Base-by-base conservation (phyloP, 2,888 invertebrate species). In the Eupithecia subfuscata region DNA sequence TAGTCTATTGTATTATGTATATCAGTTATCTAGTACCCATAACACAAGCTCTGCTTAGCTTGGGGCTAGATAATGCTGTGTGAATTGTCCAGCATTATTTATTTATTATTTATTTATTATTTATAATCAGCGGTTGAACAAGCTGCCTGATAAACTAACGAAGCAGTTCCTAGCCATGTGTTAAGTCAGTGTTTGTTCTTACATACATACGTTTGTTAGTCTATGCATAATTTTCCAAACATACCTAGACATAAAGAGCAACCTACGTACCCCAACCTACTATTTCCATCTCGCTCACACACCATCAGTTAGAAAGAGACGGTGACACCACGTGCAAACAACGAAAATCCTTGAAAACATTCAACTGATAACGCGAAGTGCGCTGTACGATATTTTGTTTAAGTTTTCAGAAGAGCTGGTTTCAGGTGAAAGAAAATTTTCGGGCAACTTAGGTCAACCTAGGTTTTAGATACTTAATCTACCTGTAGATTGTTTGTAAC, bases 371-470 rank as follows among this genome's bases (percentile, higher is more conserved):
- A 60, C 22, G 22, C 2, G 22, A 25, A 60, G 12, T 60, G 25
- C 14, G 60, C 11, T 22, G 60, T 22, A 12, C 60, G 60, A 14
- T 60, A 25, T 60, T 22, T 56, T 60, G 60, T 60, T 60, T 60
- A 22, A 25, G 22, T 22, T 60, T 60, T 25, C 25, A 60, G 25
- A 22, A 22, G 25, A 60, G 14, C 11, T 11, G n/a, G 52, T 56
- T 60, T 60, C 60, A 60, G 22, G 25, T 22, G 60, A 60, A 25
- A 60, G 60, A 60, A 60, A 60, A 60, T 48, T n/a, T 48, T 48
- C 48, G 18, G n/a, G 3, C 3, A n/a, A 30, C 30, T 30, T 30
- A 30, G 30, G 3, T 30, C 30, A 30, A 30, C 30, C 30, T 30
- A 30, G 30, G 3, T 30, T 30, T 30, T 3, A 30, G 30, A 30